Conservation (phyloP, 2,113 vertebrate species). For the Rostratula benghalensis region DNA sequence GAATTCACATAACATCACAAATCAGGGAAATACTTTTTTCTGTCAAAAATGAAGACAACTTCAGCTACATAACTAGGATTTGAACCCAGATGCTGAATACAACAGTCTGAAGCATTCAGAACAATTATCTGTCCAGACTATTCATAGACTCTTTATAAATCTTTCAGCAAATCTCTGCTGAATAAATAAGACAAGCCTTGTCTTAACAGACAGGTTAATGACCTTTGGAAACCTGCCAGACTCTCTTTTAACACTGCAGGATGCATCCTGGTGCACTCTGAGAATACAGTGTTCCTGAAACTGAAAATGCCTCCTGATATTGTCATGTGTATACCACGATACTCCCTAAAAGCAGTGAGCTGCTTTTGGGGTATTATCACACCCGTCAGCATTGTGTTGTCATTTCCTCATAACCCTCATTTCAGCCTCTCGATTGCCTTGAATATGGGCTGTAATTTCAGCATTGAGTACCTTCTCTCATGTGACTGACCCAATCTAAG, state of each 20-base stretch:
- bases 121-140: background rate
- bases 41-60: background rate
- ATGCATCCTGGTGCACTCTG: background rate
- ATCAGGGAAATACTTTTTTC: background rate
- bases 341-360: background rate
- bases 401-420: background rate
- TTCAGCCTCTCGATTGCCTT: background rate
- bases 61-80: background rate
- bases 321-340: background rate
- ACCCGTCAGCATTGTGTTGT: background rate
- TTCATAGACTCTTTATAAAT: background rate
- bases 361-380: background rate
- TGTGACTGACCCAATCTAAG: background rate
- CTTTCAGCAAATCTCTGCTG: background rate
- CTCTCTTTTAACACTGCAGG: background rate
- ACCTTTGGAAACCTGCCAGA: background rate
- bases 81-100: background rate
- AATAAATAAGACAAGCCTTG: background rate
- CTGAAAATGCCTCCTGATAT: background rate
- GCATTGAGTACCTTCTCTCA: background rate
- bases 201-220: background rate
- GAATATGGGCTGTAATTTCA: background rate
- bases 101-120: background rate
- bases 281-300: background rate
- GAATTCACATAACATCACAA: background rate